phyloP scores from a whole-genome alignment of 2,797 vertebrate genomes.

The Mus minutoides region DNA sequence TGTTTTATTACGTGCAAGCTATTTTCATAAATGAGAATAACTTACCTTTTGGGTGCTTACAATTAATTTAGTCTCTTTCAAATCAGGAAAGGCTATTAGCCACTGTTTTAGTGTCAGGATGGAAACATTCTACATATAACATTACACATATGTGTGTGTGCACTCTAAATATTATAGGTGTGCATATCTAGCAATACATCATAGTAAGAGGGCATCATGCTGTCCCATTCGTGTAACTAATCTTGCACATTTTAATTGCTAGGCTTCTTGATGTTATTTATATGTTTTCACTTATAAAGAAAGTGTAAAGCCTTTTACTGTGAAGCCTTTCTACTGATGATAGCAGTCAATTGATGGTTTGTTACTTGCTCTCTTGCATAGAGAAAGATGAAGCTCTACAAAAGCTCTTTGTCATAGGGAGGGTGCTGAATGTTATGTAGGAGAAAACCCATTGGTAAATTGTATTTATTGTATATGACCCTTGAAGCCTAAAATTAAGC shows the following conservation, averaged over 20 bases:
- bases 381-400: slow-evolving; percentile 62
- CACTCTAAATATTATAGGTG: neutral
- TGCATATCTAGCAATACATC: slow-evolving; percentile 11
- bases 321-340: slow-evolving; percentile 75
- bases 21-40: slow-evolving; percentile 78
- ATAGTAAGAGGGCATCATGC: slow-evolving; percentile 76
- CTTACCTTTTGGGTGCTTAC: slow-evolving; percentile 82
- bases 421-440: slow-evolving; percentile 74
- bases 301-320: slow-evolving; percentile 65
- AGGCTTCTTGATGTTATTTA: slow-evolving; percentile 65
- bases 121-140: slow-evolving; percentile 70
- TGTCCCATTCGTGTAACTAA: slow-evolving; percentile 72
- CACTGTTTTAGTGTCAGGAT: slow-evolving; percentile 64
- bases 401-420: slow-evolving; percentile 76
- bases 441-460: slow-evolving; percentile 73
- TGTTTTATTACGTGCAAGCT: slow-evolving; percentile 80
- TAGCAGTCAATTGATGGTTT: slow-evolving; percentile 71
- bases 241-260: slow-evolving; percentile 79
- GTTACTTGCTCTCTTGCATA: slow-evolving; percentile 64
- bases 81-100: slow-evolving; percentile 71
- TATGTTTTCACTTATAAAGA: slow-evolving; percentile 55
- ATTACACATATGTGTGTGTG: neutral
- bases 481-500: slow-evolving; percentile 78
- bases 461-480: slow-evolving; percentile 73
- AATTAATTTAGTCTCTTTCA: slow-evolving; percentile 81